Base-by-base conservation (phyloP, 92 coral and sea anemone species). In the Phenganax marumi region DNA sequence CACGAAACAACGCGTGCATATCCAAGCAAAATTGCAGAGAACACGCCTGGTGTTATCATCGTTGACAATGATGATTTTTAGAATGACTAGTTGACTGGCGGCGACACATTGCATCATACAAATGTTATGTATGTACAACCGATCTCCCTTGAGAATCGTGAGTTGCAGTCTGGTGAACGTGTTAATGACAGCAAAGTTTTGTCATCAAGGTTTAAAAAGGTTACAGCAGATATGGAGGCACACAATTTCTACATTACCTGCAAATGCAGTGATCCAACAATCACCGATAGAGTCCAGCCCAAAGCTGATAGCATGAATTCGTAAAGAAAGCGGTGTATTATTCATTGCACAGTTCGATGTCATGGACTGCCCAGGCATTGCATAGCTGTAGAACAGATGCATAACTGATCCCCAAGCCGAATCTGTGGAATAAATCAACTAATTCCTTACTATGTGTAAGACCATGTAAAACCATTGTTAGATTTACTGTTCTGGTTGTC, bases 41-140 rank as follows among this genome's bases (percentile, higher is more conserved):
- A 22, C 0, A 52, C 57, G 51, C 80, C 80, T 54, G 80, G 61
- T 53, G 60, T 75, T 23, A 53, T 53, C 6, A 39, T 75, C 57
- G 80, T 75, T 17, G 80, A 75, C 66, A 75, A 75, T 23, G 80
- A 75, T 26, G 60, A 70, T 70, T 70, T 70, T 70, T 52, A 17
- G 23, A 75, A 53, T 56, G 80, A 75, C 68, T 52, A 66, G 8
- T 53, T 75, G 80, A 75, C 80, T 53, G 65, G 80, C 11, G 80
- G 61, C 10, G 80, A 53, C 21, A 51, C 57, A 53, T 75, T 66
- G 13, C 80, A 75, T 53, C 80, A 66, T 23, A 75, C 80, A 3
- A 75, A 75, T 39, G 80, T 75, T 16, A 75, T 75, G 80, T 75
- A 49, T 54, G 80, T 75, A 10, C 80, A 75, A 58, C 80, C 80